These are phyloP conservation scores for Axis porcinus DNA, from an alignment of 2,113 vertebrate genomes.

Conservation along the genomic window DNA sequence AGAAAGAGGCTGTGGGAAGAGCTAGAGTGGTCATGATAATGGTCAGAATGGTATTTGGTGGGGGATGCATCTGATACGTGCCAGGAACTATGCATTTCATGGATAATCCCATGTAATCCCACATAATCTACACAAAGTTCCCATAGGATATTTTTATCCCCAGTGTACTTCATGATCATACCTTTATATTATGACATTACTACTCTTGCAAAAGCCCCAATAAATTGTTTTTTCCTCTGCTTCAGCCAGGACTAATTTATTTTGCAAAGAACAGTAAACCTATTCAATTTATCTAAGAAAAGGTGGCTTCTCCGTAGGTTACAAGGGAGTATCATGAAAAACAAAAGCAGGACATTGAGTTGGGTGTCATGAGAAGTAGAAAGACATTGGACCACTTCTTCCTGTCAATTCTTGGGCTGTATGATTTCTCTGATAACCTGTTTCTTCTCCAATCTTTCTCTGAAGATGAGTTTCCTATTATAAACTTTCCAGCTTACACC, in stretches of 20 bases:
- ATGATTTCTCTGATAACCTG: not conserved
- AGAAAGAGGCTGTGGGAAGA: not conserved
- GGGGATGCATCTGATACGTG: accelerated
- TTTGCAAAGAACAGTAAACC: not conserved
- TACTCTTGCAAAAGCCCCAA: too few species aligned
- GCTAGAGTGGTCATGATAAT: too few species aligned
- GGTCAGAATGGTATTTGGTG: not conserved
- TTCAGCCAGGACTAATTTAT: not conserved
- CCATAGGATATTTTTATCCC: not conserved
- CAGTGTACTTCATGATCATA: not conserved
- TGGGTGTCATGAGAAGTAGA: not conserved
- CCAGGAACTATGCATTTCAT: not conserved
- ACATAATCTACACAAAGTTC: not conserved
- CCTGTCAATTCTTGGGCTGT: not conserved
- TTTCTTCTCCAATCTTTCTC: not conserved
- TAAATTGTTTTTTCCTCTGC: not conserved
- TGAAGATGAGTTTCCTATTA: not conserved
- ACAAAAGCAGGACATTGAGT: not conserved
- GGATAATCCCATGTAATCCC: not conserved
- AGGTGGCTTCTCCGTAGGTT: not conserved
- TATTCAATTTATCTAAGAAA: not conserved
- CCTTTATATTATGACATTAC: not conserved
- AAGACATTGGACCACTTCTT: not conserved
- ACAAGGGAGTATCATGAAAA: not conserved
- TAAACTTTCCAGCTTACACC: not conserved